Base-by-base conservation (phyloP, 2,888 invertebrate species). In the Polydrusus pterygomalis region DNA sequence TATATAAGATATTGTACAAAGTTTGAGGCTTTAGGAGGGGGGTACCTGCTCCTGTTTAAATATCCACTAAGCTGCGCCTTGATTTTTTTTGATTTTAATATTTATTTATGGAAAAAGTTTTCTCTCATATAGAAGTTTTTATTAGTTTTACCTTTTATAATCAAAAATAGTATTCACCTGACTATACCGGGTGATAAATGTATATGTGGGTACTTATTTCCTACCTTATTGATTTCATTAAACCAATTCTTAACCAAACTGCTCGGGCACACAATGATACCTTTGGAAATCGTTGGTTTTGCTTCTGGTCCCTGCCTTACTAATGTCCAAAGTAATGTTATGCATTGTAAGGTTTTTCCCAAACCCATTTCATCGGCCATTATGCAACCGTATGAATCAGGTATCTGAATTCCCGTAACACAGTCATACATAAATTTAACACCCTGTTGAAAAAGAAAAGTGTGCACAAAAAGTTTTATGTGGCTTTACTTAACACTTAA, bases 331-430 rank as follows among this genome's bases (percentile, higher is more conserved):
- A 98, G 89, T 11, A 99, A 88, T 0, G 98, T 95, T 72, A 99
- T 98, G 86, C 99, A 99, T 87, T 99, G 99, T 10, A 99, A 89
- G 0, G 99, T 99, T 89, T 99, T 99, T 1, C 99, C 99, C 43
- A 99, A 89, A 82, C 96, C 98, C 99, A 99, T 99, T 91, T 99
- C 99, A 88, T 99, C 99, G 2, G 99, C 99, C 99, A 99, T 99
- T 60, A 99, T 99, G 83, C 99, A 99, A 0, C 99, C 99, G 87
- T 91, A 94, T 34, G 94, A 94, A 77, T 92, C 91, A 73, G 95
- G 94, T 80, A 97, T 97, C 83, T 96, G 94, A 47, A 91, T 89
- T 0, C 99, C 99, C 9, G 96, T 97, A 2, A 99, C 98, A 89
- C 99, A 99, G 86, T 99, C 98, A 85, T 97, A 99, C 98, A 99